These are phyloP conservation scores for Meriones unguiculatus DNA, from an alignment of 2,113 vertebrate species.

Conservation along the genomic window DNA sequence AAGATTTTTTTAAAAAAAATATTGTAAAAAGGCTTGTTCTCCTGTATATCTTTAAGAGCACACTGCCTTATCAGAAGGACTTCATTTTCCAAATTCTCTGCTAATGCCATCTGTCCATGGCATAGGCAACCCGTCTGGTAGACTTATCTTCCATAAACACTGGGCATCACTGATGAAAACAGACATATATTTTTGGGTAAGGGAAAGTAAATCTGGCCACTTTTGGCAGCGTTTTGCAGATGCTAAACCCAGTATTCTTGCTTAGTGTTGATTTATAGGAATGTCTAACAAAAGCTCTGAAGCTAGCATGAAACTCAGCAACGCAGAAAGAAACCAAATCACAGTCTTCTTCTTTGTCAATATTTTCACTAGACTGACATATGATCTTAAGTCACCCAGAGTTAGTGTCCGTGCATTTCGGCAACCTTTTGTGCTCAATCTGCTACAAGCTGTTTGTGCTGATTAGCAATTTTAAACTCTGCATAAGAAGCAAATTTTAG, in stretches of 20 bases:
- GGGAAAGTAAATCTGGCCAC: background rate
- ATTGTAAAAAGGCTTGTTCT: background rate
- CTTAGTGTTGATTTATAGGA: background rate
- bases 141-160: background rate
- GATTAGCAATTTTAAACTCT: conserved; percentile 54
- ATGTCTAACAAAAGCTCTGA: background rate
- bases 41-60: background rate
- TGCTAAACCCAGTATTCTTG: background rate
- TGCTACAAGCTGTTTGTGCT: conserved; percentile 19
- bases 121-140: background rate
- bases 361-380: background rate
- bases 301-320: background rate
- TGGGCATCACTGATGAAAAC: background rate
- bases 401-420: conserved; percentile 43
- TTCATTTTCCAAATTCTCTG: background rate
- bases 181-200: background rate
- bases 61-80: background rate
- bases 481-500: conserved; percentile 45
- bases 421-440: conserved; percentile 28
- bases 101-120: background rate
- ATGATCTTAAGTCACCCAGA: conserved; percentile 54
- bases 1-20: background rate
- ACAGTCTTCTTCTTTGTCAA: conserved; percentile 8
- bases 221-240: background rate
- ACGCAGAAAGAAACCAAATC: background rate